These are phyloP conservation scores for Glaucidium brasilianum DNA, from an alignment of 2,113 vertebrate species.

Conservation along the genomic window DNA sequence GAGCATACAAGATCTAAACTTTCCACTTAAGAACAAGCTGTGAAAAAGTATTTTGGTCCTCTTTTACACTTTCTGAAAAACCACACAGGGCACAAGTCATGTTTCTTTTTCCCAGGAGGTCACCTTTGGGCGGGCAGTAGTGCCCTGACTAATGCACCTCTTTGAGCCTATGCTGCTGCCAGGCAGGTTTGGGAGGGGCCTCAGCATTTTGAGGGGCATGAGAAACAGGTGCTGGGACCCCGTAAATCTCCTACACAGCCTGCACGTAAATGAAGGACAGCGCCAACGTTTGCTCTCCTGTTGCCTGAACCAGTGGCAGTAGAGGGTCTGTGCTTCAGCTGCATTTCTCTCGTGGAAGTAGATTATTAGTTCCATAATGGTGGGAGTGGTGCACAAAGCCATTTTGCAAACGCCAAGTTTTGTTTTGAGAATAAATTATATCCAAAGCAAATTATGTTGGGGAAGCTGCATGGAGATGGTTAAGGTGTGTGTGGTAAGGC, in stretches of 20 bases:
- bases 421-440: background rate
- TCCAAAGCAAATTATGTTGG: background rate
- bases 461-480: background rate
- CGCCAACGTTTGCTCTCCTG: accelerated
- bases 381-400: background rate
- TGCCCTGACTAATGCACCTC: background rate
- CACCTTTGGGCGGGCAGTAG: background rate
- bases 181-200: background rate
- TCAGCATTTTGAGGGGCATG: background rate
- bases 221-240: background rate
- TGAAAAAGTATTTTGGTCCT: background rate
- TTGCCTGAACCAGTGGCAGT: background rate
- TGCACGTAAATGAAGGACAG: background rate
- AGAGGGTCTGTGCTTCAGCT: background rate
- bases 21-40: background rate
- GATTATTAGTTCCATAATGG: background rate
- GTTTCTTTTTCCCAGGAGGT: background rate
- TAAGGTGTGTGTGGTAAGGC: background rate
- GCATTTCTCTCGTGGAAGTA: accelerated
- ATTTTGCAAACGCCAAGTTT: background rate
- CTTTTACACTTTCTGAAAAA: background rate
- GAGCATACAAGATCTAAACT: background rate
- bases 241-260: accelerated
- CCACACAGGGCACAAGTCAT: background rate
- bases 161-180: background rate